phyloP scores from a whole-genome alignment of 1,140 invertebrate genomes.

The Drosophila lini region DNA sequence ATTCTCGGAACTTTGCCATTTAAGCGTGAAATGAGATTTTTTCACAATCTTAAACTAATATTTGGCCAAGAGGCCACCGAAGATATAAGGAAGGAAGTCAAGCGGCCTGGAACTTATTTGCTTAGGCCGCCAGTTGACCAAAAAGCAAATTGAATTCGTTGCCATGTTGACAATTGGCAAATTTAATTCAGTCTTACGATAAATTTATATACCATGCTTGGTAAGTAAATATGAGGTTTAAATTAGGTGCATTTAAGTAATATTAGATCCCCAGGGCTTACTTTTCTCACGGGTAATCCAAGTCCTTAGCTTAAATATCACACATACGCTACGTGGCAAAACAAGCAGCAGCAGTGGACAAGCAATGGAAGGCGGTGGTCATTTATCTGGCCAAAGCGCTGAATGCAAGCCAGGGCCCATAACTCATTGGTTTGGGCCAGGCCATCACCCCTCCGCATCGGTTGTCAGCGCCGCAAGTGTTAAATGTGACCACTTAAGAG shows the following conservation, averaged over 20 bases:
- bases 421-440: conserved; percentile 59
- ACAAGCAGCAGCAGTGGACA: conserved; percentile 23
- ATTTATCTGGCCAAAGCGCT: conserved; percentile 55
- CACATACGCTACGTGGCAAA: conserved; percentile 43
- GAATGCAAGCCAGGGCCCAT: conserved; percentile 56
- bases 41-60: conserved; percentile 58
- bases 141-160: conserved; percentile 32
- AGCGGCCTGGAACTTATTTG: conserved; percentile 49
- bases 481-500: conserved; percentile 83
- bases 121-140: conserved; percentile 37
- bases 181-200: conserved; percentile 9
- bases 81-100: conserved; percentile 11
- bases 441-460: background rate
- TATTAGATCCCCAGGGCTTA: background rate
- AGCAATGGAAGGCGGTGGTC: conserved; percentile 38
- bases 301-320: background rate
- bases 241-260: background rate
- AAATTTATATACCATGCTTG: too few relatives aligned
- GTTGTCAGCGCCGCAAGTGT: conserved; percentile 71
- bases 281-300: background rate
- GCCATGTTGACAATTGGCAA: conserved; percentile 6
- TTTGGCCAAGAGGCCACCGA: conserved; percentile 25
- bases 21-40: conserved; percentile 77
- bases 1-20: conserved; percentile 50
- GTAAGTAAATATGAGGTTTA: background rate